These are phyloP conservation scores for Rhingia rostrata DNA, from an alignment of 2,888 invertebrate species.

Conservation along the genomic window DNA sequence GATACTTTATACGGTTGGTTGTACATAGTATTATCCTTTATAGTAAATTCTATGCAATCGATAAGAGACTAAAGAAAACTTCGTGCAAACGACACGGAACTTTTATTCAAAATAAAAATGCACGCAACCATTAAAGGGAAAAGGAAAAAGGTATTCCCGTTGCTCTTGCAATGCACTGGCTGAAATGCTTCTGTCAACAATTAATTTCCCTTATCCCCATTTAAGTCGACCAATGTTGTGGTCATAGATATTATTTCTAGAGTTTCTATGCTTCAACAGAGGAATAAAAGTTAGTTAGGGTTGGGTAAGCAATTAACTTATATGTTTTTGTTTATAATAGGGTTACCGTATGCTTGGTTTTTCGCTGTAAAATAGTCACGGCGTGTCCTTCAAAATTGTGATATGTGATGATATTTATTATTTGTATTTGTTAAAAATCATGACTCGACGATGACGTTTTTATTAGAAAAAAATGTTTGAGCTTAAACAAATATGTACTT, in stretches of 20 bases:
- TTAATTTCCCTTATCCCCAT: slow-evolving; percentile 12
- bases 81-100: background rate
- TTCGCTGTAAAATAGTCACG: no score
- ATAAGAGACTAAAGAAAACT: slow-evolving; percentile 1
- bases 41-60: background rate
- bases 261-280: background rate
- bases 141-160: background rate
- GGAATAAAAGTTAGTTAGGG: background rate
- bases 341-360: background rate
- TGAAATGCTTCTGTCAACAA: slow-evolving; percentile 1
- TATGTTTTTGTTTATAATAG: background rate
- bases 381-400: no score
- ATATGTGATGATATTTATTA: no score
- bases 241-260: background rate
- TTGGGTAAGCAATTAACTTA: slow-evolving; percentile 8
- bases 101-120: background rate
- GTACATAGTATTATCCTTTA: background rate
- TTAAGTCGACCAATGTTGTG: slow-evolving; percentile 9
- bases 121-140: slow-evolving; percentile 6
- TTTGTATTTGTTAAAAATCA: no score
- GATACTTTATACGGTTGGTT: background rate
- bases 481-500: no score
- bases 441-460: no score
- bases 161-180: background rate
- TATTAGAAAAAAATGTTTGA: no score